Evolutionary conservation across 2,113 vertebrate species (phyloP).

Genomic region (human): GRCh38 chrX:118803001-118803500

Average conservation of each 20-base stretch:
- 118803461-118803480: constrained; percentile 7
- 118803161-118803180: not conserved
- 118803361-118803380: not conserved
- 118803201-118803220: not conserved
- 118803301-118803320: not conserved
- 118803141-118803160: not conserved
- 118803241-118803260: not conserved
- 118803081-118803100: constrained; percentile 29
- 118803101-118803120: not conserved
- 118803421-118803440: not conserved
- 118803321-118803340: not conserved
- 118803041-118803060: not conserved
- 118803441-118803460: not conserved
- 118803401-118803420: constrained; percentile 30
- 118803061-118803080: not conserved
- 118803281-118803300: not conserved
- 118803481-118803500: not conserved
- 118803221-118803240: not conserved
- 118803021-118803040: not conserved
- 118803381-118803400: not conserved
- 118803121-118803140: not conserved
- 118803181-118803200: not conserved
- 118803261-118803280: not conserved
- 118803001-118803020: not conserved
- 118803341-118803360: not conserved